phyloP scores from a whole-genome alignment of 2,797 vertebrate genomes.

The Acropternis orthonyx region DNA sequence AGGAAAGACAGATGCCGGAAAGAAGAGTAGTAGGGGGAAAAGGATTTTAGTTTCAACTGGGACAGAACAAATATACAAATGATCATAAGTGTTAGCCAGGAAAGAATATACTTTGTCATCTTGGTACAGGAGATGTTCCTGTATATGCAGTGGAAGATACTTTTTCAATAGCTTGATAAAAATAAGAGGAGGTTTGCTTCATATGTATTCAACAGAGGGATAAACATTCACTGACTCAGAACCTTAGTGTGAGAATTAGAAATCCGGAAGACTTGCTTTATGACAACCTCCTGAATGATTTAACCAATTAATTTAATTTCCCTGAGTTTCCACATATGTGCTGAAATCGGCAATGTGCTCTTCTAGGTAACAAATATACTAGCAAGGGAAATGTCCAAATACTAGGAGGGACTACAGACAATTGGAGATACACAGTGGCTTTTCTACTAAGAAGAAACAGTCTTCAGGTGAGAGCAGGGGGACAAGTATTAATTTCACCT shows the following conservation, averaged over 20 bases:
- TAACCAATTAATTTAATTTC: not conserved
- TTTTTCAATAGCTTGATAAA: not conserved
- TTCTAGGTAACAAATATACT: not conserved
- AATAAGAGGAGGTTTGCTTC: not conserved
- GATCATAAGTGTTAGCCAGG: conserved; percentile 15
- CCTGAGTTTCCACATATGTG: not conserved
- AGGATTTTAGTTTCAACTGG: conserved; percentile 39
- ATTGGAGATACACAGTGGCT: not conserved
- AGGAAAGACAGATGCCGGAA: conserved; percentile 52
- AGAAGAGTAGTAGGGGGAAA: not conserved
- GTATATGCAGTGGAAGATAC: not conserved
- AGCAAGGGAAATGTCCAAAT: not conserved
- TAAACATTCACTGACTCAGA: not conserved
- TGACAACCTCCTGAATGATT: not conserved
- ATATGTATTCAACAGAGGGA: not conserved
- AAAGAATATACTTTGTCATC: not conserved
- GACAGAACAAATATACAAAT: conserved; percentile 45
- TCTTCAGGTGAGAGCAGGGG: not conserved
- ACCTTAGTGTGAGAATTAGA: not conserved
- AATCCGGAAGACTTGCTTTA: not conserved
- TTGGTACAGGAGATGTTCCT: not conserved
- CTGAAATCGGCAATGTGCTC: not conserved
- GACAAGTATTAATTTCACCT: not conserved
- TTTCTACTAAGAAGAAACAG: not conserved
- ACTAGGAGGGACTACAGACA: not conserved